These are phyloP conservation scores for Forbesichthys agassizii DNA, from an alignment of 2,113 vertebrate genomes.

Conservation along the genomic window DNA sequence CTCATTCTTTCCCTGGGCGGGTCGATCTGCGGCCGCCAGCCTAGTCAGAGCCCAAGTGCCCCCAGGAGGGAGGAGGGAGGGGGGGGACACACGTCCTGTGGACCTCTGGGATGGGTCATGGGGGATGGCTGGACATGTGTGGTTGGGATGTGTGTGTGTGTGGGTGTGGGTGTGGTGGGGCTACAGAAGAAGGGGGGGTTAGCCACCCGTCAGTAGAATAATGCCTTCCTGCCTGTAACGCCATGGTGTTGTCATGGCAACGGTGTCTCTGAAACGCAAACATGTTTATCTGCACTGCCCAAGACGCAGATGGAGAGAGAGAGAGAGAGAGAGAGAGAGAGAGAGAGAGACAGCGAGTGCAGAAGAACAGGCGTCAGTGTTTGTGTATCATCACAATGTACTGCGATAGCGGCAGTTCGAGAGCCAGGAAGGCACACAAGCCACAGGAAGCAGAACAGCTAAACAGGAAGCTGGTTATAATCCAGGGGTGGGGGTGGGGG, in stretches of 20 bases:
- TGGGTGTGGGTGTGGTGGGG: conserved; percentile 17
- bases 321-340: neutral
- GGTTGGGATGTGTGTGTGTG: conserved; percentile 6
- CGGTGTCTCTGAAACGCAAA: conserved; percentile 55
- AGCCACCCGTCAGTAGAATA: conserved; percentile 57
- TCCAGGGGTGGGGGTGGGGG: conserved; percentile 23
- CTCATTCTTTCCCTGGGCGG: conserved; percentile 52
- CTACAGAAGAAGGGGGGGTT: conserved; percentile 38
- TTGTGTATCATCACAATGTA: conserved; percentile 40
- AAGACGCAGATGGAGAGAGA: neutral
- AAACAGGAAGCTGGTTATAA: conserved; percentile 70
- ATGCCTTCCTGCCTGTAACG: conserved; percentile 76
- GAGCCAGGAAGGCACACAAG: conserved; percentile 23
- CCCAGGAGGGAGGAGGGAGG: conserved; percentile 24
- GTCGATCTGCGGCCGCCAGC: conserved; percentile 44
- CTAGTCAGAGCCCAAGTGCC: conserved; percentile 36
- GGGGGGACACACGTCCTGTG: conserved; percentile 71
- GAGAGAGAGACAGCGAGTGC: neutral
- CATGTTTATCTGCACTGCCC: conserved; percentile 47
- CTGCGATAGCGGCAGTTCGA: conserved; percentile 17
- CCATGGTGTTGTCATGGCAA: conserved; percentile 56
- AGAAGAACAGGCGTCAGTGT: conserved; percentile 55
- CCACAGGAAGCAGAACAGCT: conserved; percentile 61
- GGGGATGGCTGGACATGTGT: conserved; percentile 19
- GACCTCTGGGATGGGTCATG: conserved; percentile 27